Base-by-base conservation (phyloP, 1,140 invertebrate genomes). In the Neodiprion virginianus region DNA sequence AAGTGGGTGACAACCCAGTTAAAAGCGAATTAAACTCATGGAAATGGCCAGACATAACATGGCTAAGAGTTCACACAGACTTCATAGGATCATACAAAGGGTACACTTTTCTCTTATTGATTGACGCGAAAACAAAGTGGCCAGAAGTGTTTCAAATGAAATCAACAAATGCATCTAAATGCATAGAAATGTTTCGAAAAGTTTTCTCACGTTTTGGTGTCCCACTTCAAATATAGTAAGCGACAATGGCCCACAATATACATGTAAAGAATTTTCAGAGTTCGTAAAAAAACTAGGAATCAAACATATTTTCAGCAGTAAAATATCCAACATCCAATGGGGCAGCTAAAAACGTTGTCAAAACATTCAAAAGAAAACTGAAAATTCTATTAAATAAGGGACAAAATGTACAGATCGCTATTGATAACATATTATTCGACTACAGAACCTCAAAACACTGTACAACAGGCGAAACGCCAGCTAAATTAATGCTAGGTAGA, bases 1-100 rank as follows among this genome's bases (percentile, higher is more conserved):
- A 73, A 73, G 53, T 14, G n/a, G n/a, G n/a, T 11, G 50, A 53
- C 50, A 53, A 53, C 50, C 79, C 79, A 23, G 74, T 82, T 10
- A 74, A 67, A 14, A 79, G 76, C 8, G 72, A 67, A 7, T 69
- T 84, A n/a, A 78, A 79, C 28, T 79, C 81, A 7, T 21, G 79
- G 79, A 66, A 66, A 75, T 8, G 50, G 77, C 50, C 50, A 53
- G 50, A 53, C 50, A 53, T 10, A 53, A 1, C 50, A 11, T 53
- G 50, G 50, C 50, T 11, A 14, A 76, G 89, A 69, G 65, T 86
- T 11, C 83, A 85, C 72, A 71, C 78, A 8, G 83, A 86, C 77
- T 82, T 53, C 14, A 67, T 75, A 17, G 76, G 74, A 12, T 72
- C 76, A 12, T 50, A 79, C 69, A 9, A 14, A n/a, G 74, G 74